Evolutionary conservation across 2,888 invertebrate genomes (phyloP).

Genomic region (Nowickia ferox): DNA sequence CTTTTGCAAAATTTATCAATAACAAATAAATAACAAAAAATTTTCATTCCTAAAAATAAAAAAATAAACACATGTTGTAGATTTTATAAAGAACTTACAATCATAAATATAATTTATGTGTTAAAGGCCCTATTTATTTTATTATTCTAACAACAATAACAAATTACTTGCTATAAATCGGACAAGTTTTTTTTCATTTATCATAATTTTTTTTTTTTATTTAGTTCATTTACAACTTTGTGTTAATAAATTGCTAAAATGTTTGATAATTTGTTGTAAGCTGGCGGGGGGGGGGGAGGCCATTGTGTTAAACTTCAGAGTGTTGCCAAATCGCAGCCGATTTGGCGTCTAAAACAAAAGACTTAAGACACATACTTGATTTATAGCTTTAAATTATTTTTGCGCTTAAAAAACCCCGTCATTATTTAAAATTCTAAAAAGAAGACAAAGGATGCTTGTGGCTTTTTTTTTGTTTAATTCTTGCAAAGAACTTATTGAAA

Average conservation of each 20-base stretch:
- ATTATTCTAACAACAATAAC: not conserved
- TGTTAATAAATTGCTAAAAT: constrained; percentile 10
- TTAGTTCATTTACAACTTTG: not conserved
- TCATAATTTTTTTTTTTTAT: not conserved
- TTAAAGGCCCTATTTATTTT: not conserved
- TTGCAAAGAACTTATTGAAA: constrained; percentile 26
- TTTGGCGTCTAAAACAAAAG: constrained; percentile 37
- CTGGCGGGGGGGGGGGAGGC: not conserved
- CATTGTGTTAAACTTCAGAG: constrained; percentile 11
- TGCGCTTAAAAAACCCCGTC: not conserved
- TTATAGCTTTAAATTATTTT: constrained; percentile 1
- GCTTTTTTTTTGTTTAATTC: not conserved
- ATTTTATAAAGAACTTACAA: no score
- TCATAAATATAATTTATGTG: no score
- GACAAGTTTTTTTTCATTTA: not conserved
- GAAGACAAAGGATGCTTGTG: not conserved
- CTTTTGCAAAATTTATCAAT: no score
- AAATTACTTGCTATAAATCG: not conserved
- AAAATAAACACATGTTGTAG: no score
- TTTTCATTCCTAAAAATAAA: no score
- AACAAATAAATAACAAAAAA: no score
- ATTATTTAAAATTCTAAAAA: not conserved
- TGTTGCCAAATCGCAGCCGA: not conserved
- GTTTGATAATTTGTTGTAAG: not conserved
- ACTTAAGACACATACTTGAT: constrained; percentile 47